Base-by-base conservation (phyloP, 1,140 invertebrate species). In the Lordiphosa stackelbergi region DNA sequence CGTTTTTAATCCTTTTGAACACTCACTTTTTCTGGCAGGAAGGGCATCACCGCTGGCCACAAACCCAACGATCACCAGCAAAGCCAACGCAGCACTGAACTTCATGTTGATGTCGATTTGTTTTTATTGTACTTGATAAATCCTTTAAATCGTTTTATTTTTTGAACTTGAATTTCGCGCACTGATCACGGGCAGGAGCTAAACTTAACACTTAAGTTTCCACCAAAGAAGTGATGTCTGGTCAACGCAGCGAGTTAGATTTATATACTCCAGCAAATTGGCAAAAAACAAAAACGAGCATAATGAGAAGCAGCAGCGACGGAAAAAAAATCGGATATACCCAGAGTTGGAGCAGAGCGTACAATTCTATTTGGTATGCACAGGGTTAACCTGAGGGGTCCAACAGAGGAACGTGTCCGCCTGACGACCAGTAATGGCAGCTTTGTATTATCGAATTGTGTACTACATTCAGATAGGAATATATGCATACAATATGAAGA, bases 201-300 rank as follows among this genome's bases (percentile, higher is more conserved):
- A 87, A 87, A 87, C 85, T 87, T 87, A 68, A 70, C 78, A 78
- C 71, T 85, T 59, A 87, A 87, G 85, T 87, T 87, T 87, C 85
- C 85, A 87, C 85, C 85, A 85, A 86, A 74, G 85, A 87, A 87
- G 74, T 87, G 85, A 85, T 87, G 81, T 63, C 78, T 85, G 71
- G 10, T 28, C 64, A 68, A 60, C 57, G 74, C 53, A 85, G 52
- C 65, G 65, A 64, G 74, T 87, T 87, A 87, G 85, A 87, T 83
- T 87, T 87, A 87, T 87, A 87, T 87, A 87, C 74, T 65, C 72
- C 62, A 48, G 11, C 68, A 51, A 53, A 64, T 56, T 52, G 68
- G 64, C 78, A 79, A 73, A 74, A 65, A 69, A 71, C 28, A 52
- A 55, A 49, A 63, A 63, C 54, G 65, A 84, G 73, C 73, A 83